Percentiles rank a stretch among this genome's conserved stretches.
Conservation (phyloP, 2,888 invertebrate genomes). For the Galerucella nymphaeae region DNA sequence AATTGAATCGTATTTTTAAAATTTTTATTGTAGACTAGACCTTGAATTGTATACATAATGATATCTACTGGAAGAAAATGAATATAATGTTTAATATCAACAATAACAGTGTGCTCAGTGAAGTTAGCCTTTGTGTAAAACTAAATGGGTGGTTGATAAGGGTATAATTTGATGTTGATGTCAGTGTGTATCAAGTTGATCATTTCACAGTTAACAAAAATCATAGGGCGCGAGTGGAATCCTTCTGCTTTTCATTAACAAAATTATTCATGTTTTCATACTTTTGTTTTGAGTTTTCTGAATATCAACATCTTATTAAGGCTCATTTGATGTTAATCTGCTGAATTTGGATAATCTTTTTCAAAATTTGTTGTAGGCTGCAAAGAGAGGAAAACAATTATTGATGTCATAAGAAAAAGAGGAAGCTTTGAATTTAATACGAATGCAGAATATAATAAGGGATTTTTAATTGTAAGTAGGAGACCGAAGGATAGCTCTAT, state of each 20-base stretch:
- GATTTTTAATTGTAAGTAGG: conserved; percentile 19
- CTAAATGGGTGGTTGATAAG: neutral
- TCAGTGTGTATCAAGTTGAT: conserved; percentile 1
- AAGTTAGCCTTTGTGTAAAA: neutral
- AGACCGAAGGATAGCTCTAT: conserved; percentile 10
- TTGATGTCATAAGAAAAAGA: conserved; percentile 29
- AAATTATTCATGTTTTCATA: neutral
- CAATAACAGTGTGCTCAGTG: conserved; percentile 1
- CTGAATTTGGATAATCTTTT: conserved; percentile 1
- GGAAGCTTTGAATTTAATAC: conserved; percentile 31
- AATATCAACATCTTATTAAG: no score
- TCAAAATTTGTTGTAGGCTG: conserved; percentile 21
- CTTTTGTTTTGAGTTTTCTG: no score
- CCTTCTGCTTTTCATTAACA: neutral
- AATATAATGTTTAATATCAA: neutral
- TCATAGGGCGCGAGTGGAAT: neutral
- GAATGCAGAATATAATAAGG: conserved; percentile 12
- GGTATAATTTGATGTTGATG: neutral
- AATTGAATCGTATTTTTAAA: no score
- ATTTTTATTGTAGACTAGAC: no score
- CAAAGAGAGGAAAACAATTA: conserved; percentile 23
- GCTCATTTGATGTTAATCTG: neutral
- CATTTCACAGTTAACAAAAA: neutral
- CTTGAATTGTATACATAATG: no score
- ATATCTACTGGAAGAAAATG: no score